Percentiles rank a stretch among this genome's conserved stretches.
Evolutionary conservation across 2,888 invertebrate species (phyloP).

Genomic region (Athalia circularis): DNA sequence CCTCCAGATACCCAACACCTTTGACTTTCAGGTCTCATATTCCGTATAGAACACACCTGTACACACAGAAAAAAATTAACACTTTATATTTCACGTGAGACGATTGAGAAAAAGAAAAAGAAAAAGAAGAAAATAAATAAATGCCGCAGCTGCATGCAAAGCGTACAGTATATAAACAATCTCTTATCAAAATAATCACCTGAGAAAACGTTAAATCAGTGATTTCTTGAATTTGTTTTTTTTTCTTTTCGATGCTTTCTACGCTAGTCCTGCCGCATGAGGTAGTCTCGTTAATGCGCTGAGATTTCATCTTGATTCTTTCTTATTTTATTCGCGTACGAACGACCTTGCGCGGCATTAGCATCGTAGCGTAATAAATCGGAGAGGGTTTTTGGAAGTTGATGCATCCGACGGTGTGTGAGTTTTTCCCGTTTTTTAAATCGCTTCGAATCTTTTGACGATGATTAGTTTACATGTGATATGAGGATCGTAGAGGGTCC

Average conservation of each 20-base stretch:
- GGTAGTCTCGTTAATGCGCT: too few relatives aligned
- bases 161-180: neutral
- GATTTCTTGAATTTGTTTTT: neutral
- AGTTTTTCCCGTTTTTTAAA: neutral
- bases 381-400: neutral
- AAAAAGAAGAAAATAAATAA: too few relatives aligned
- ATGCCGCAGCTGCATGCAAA: too few relatives aligned
- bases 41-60: neutral
- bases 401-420: too few relatives aligned
- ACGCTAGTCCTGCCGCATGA: too few relatives aligned
- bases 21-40: neutral
- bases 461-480: neutral
- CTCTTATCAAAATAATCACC: conserved; percentile 29
- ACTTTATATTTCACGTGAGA: conserved; percentile 31
- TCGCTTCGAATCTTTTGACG: neutral
- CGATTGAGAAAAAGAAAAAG: neutral
- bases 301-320: too few relatives aligned
- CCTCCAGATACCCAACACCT: neutral
- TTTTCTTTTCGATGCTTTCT: too few relatives aligned
- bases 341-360: neutral
- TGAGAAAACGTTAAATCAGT: conserved; percentile 27
- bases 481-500: neutral
- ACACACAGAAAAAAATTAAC: conserved; percentile 8
- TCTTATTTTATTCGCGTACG: too few relatives aligned
- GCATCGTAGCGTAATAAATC: neutral